These are phyloP conservation scores for Cinclus mexicanus DNA, from an alignment of 2,113 vertebrate genomes.

Conservation along the genomic window DNA sequence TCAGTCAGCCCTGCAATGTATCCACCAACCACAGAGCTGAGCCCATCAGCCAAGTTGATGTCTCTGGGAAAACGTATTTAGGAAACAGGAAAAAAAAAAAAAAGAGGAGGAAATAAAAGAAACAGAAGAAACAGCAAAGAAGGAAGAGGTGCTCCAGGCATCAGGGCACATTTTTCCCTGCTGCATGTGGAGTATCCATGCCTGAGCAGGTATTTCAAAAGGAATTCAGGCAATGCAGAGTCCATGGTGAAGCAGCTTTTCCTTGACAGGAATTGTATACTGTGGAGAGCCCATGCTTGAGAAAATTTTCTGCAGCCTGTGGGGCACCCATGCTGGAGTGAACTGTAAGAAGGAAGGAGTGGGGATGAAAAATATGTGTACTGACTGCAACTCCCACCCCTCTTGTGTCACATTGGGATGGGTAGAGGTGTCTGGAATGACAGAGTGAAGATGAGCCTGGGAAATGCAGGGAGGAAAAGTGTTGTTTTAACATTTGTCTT, in stretches of 20 bases:
- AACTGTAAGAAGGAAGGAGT: neutral
- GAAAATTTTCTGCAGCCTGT: neutral
- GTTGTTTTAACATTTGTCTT: neutral
- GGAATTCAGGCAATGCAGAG: neutral
- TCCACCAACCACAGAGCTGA: neutral
- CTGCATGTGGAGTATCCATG: neutral
- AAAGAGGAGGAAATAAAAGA: neutral
- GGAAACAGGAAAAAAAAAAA: neutral
- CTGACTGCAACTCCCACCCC: neutral
- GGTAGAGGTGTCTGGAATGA: neutral
- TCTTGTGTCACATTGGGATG: rapidly evolving
- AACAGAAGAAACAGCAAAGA: neutral
- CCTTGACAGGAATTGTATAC: neutral
- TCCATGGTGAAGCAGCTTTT: neutral
- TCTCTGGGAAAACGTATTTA: neutral
- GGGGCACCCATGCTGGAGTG: neutral
- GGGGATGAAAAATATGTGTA: neutral
- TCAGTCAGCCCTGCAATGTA: neutral
- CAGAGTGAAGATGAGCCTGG: neutral
- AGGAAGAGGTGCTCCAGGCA: neutral
- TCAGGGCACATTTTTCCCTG: neutral
- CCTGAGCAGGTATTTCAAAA: neutral
- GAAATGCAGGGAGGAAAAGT: neutral
- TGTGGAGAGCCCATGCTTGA: no score
- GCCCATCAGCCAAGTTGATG: neutral